phyloP scores from a whole-genome alignment of 2,113 vertebrate genomes.

The Oryzias javanicus region DNA sequence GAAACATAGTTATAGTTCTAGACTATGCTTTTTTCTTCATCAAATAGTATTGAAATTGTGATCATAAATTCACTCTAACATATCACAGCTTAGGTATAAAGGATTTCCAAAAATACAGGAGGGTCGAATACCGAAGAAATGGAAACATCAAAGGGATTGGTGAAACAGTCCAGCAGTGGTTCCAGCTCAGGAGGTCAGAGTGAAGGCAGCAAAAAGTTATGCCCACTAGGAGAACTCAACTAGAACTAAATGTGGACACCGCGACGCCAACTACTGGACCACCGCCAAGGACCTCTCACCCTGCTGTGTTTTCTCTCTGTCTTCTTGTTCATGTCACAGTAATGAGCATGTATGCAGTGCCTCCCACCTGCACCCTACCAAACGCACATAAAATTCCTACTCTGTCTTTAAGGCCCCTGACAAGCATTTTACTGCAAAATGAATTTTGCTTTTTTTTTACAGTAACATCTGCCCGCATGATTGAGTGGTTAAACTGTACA shows the following conservation, averaged over 20 bases:
- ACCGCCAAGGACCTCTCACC: slow-evolving; percentile 75
- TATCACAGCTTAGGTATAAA: slow-evolving; percentile 62
- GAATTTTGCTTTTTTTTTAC: too few relatives aligned
- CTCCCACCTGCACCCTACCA: slow-evolving; percentile 39
- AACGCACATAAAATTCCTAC: slow-evolving; percentile 25
- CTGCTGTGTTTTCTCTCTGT: slow-evolving; percentile 55
- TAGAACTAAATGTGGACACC: slow-evolving; percentile 79
- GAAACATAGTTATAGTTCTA: too few relatives aligned
- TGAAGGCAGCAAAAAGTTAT: slow-evolving; percentile 58
- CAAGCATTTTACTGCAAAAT: too few relatives aligned
- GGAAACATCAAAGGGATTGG: slow-evolving; percentile 66
- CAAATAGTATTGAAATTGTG: slow-evolving; percentile 3
- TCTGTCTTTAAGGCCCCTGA: slow-evolving; percentile 1
- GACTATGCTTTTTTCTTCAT: too few relatives aligned
- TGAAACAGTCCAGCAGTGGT: slow-evolving; percentile 72
- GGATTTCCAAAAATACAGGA: slow-evolving; percentile 62
- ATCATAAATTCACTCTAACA: slow-evolving; percentile 67
- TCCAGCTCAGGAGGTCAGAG: slow-evolving; percentile 70
- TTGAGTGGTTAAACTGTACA: slow-evolving; percentile 24
- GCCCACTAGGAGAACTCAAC: slow-evolving; percentile 68
- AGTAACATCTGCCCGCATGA: not conserved
- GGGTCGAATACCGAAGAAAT: slow-evolving; percentile 41
- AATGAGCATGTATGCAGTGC: slow-evolving; percentile 54
- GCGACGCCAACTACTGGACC: slow-evolving; percentile 71
- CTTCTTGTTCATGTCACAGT: slow-evolving; percentile 37